Base-by-base conservation (phyloP, 2,797 vertebrate genomes). In the Tenualosa thibaudeaui region DNA sequence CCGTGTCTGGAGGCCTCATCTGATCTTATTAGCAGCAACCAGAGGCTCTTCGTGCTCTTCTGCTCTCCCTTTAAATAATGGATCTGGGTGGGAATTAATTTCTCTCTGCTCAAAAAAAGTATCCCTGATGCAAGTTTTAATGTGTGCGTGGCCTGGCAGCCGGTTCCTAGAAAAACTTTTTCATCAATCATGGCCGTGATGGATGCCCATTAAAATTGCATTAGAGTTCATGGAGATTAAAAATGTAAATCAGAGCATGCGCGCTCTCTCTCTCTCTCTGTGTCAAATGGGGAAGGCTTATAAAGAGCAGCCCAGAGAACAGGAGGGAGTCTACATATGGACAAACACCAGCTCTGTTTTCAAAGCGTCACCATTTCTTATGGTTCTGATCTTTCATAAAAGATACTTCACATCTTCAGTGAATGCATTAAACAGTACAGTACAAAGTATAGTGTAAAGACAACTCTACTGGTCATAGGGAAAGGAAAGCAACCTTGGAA, bases 201-300 rank as follows among this genome's bases (percentile, higher is more conserved):
- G 49, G 24, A 31, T 31, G n/a, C 10, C 81, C 82, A 53, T 84
- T 85, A 58, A 87, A 65, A 49, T 5, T 43, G 82, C 53, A 58
- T 9, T 22, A 13, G 81, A 17, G 51, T 43, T 58, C 6, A 75
- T 19, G 31, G 68, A 40, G 68, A 40, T 75, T 75, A 75, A 75
- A 75, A 40, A 75, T 75, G 68, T 15, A 40, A 40, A 75, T 40
- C 37, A 37, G 6, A 13, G 26, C 31, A 31, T 31, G 0, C 31
- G 0, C 31, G 0, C 31, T 31, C 24, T 31, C 10, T 31, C 24
- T 68, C 7, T 26, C 12, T 68, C 19, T n/a, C 17, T 58, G 19
- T 58, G 54, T 56, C 54, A 22, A 6, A 56, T 5, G 54, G 54
- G 54, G 5, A 9, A 13, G 54, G 19, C 5, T 19, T 4, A 22